Conservation (phyloP, 2,888 invertebrate species). For the Andrena trimmerana region DNA sequence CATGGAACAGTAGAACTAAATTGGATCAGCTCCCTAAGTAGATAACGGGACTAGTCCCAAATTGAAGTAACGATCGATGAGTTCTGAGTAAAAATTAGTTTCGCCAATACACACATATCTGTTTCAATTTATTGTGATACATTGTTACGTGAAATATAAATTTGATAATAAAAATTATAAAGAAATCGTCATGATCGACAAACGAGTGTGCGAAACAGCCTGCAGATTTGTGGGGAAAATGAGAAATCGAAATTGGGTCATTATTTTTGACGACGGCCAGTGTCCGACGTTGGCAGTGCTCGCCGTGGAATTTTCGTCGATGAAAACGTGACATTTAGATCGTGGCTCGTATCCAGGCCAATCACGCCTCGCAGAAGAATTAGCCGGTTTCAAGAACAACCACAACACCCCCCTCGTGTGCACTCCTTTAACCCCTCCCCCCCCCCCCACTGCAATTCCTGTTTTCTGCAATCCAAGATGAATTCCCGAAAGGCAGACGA, state of each 20-base stretch:
- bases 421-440: not conserved
- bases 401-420: not conserved
- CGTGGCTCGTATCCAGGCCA: slow-evolving; percentile 65
- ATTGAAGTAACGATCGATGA: no score
- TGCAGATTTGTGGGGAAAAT: not conserved
- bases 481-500: slow-evolving; percentile 39
- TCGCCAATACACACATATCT: no score
- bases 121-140: no score
- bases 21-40: no score
- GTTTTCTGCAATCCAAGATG: slow-evolving; percentile 25
- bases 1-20: no score
- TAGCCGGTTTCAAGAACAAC: slow-evolving; percentile 56
- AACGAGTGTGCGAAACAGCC: not conserved
- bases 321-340: slow-evolving; percentile 52
- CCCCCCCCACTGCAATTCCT: not conserved
- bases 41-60: no score
- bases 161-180: no score
- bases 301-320: slow-evolving; percentile 24
- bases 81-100: no score
- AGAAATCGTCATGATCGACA: not conserved
- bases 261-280: slow-evolving; percentile 24
- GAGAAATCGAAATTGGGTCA: slow-evolving; percentile 30
- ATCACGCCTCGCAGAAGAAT: slow-evolving; percentile 65
- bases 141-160: no score
- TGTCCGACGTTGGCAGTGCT: slow-evolving; percentile 20